These are phyloP conservation scores for Agrochola macilenta DNA, from an alignment of 2,888 invertebrate genomes.

Conservation along the genomic window DNA sequence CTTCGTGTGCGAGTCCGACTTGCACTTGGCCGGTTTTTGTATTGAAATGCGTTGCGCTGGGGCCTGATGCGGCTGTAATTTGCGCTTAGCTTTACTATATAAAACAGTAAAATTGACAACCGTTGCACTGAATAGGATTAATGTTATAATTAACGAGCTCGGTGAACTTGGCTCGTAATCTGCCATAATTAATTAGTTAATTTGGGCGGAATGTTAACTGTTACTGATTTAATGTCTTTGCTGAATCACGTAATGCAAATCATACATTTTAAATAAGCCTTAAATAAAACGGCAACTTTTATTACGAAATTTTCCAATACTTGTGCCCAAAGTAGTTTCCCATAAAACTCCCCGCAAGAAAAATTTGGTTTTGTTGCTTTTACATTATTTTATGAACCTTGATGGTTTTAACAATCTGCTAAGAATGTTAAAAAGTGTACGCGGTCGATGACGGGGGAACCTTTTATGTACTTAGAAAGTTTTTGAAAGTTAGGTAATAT, in stretches of 20 bases:
- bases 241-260: not conserved
- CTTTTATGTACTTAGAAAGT: not conserved
- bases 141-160: not conserved
- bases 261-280: not conserved
- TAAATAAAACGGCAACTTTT: not conserved
- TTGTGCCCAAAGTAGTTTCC: conserved; percentile 17
- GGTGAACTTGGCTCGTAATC: not conserved
- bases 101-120: not conserved
- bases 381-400: conserved; percentile 21
- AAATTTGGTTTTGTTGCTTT: conserved; percentile 29
- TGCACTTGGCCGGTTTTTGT: not conserved
- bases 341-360: conserved; percentile 24
- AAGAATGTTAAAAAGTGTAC: conserved; percentile 32
- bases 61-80: not conserved
- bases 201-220: not conserved
- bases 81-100: not conserved
- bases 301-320: not conserved
- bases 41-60: too few species aligned
- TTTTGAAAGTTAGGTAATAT: conserved; percentile 9
- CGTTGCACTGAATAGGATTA: not conserved
- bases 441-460: conserved; percentile 29
- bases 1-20: too few species aligned
- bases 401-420: conserved; percentile 27
- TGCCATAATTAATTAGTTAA: not conserved
- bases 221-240: not conserved